Base-by-base conservation (phyloP, 1,140 invertebrate genomes). In the Kradibia gibbosae region DNA sequence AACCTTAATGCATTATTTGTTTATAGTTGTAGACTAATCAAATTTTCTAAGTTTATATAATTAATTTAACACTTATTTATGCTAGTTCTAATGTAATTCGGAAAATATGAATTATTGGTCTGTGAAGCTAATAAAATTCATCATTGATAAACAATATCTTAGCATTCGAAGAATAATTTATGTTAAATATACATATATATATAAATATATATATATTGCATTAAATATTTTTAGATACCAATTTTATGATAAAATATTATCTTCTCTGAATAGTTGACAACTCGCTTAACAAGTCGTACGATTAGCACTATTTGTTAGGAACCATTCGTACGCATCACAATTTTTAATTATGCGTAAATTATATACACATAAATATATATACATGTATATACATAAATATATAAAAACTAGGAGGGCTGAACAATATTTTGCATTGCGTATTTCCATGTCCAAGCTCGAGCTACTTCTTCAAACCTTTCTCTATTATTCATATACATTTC, bases 341-440 rank as follows among this genome's bases (percentile, higher is more conserved):
- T 80, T 77, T 82, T 57, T 31, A 80, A 80, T 70, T 73, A 34
- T 81, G 13, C 28, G 71, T 75, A n/a, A n/a, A n/a, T n/a, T n/a
- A n/a, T n/a, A n/a, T n/a, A n/a, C n/a, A n/a, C n/a, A n/a, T n/a
- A n/a, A n/a, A n/a, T n/a, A n/a, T n/a, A n/a, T n/a, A n/a, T n/a
- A n/a, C n/a, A n/a, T n/a, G n/a, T n/a, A n/a, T n/a, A n/a, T n/a
- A n/a, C n/a, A 17, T 74, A 83, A 70, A 77, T 5, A 25, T 81
- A 31, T 25, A 5, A 72, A 73, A 85, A 84, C 82, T 90, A 90
- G 11, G 85, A 84, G 28, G 90, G 91, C n/a, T 93, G 91, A 80
- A 95, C 91, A 60, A 95, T 90, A 90, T 98, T 97, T 85, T 96
- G 94, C 96, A 98, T 98, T 11, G 97, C 98, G 92, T 97, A 98